These are phyloP conservation scores for Scaptomyza caliginosa DNA, from an alignment of 2,888 invertebrate genomes.

Conservation along the genomic window DNA sequence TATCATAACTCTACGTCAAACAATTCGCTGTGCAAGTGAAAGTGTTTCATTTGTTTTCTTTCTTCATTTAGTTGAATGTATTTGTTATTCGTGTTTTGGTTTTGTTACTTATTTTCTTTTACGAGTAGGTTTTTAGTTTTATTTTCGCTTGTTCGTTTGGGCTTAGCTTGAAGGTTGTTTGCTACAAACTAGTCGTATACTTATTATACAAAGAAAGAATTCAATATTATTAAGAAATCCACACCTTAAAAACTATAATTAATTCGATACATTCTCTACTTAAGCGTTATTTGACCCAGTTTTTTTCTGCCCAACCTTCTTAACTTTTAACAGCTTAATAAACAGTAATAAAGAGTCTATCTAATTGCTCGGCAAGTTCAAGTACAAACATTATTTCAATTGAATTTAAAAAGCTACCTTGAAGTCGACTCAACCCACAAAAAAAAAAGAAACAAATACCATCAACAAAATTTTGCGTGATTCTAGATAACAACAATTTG, in stretches of 20 bases:
- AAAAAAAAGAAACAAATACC: background rate
- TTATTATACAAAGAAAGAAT: background rate
- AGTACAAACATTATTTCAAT: constrained; percentile 25
- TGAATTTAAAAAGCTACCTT: constrained; percentile 33
- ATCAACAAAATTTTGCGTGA: background rate
- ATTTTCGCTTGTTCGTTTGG: constrained; percentile 15
- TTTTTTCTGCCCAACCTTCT: constrained; percentile 47
- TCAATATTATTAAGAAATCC: constrained; percentile 20
- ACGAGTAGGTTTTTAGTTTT: background rate
- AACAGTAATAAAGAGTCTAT: constrained; percentile 11
- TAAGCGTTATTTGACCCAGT: constrained; percentile 63
- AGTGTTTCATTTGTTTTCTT: constrained; percentile 47
- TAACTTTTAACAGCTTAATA: constrained; percentile 44
- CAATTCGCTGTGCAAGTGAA: constrained; percentile 52
- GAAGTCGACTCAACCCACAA: constrained; percentile 5
- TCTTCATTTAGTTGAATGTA: constrained; percentile 5
- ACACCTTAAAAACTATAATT: constrained; percentile 14
- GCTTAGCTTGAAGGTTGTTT: constrained; percentile 34
- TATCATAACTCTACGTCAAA: constrained; percentile 5
- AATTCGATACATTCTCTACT: constrained; percentile 7
- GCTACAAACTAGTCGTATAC: background rate
- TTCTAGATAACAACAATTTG: constrained; percentile 50
- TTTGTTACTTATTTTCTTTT: constrained; percentile 25
- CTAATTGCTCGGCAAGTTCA: constrained; percentile 46
- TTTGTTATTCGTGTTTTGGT: constrained; percentile 5